Evolutionary conservation across 2,113 vertebrate genomes (phyloP), one percentile per base, ranked within the genome.

Genomic region (Gasterosteus aculeatus): DNA sequence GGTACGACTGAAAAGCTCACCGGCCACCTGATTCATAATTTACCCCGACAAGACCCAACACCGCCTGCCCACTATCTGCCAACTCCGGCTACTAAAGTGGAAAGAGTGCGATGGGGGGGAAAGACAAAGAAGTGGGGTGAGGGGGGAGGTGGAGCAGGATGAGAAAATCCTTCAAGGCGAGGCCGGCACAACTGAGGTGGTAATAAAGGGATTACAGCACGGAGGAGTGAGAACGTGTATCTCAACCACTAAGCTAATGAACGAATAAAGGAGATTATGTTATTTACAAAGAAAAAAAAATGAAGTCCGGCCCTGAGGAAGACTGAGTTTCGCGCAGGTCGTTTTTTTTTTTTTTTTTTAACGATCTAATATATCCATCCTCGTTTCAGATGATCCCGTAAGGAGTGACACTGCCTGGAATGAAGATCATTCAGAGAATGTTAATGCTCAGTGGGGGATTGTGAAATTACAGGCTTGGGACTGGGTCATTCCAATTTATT

Each of bases 21-120:
- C 22, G 65, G 80, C 84, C 88, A 89, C 86, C 89, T 90, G 89
- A 93, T 90, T 86, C 84, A 87, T 92, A 88, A 92, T 93, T 93
- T 90, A 86, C 81, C 84, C 80, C 64, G 84, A 88, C 85, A 90
- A 85, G 88, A 85, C 79, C 74, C 85, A 89, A 82, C 91, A 87
- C 79, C 85, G 66, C 65, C 69, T 72, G 77, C 78, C 83, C 65
- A 70, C 76, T 81, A 71, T 85, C 85, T 91, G 86, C 85, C 88
- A 89, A 68, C 61, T 59, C 69, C 61, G 72, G 72, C 78, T 75
- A 33, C 76, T 54, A 62, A 78, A 74, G 64, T 57, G 53, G 62
- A 70, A 62, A 29, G 66, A 63, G 39, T 47, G 18, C 75, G 70
- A 74, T 73, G 72, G 53, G 69, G 53, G 29, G 66, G 5, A 81